These are phyloP conservation scores for Stomatorhinus walkeri DNA, from an alignment of 2,797 vertebrate species.

Conservation along the genomic window DNA sequence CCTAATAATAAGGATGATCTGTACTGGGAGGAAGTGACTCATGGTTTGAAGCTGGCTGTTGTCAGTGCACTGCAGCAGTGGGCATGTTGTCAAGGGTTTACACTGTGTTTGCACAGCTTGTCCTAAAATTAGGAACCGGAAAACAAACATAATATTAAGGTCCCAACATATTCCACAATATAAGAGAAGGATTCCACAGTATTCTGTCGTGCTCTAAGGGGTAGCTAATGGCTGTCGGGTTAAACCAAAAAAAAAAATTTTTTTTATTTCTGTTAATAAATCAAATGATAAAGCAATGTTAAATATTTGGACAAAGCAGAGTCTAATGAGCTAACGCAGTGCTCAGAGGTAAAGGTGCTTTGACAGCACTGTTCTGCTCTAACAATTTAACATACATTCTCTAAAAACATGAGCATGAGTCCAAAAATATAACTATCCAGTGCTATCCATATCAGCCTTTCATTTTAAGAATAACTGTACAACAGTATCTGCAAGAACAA, in stretches of 20 bases:
- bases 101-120: neutral
- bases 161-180: neutral
- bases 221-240: neutral
- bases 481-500: neutral
- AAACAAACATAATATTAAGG: neutral
- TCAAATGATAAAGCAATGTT: neutral
- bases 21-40: neutral
- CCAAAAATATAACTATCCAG: neutral
- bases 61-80: neutral
- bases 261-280: neutral
- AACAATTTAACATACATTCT: neutral
- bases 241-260: neutral
- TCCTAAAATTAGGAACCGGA: neutral
- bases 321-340: neutral
- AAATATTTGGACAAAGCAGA: neutral
- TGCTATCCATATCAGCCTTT: neutral
- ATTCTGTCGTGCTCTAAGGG: neutral
- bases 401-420: neutral
- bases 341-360: neutral
- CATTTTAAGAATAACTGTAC: neutral
- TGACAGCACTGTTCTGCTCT: constrained; percentile 1
- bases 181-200: neutral
- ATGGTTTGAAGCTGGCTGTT: neutral
- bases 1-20: neutral
- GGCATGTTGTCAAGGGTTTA: constrained; percentile 1